Conservation (phyloP, 2,888 invertebrate species). For the Plebejus anna region DNA sequence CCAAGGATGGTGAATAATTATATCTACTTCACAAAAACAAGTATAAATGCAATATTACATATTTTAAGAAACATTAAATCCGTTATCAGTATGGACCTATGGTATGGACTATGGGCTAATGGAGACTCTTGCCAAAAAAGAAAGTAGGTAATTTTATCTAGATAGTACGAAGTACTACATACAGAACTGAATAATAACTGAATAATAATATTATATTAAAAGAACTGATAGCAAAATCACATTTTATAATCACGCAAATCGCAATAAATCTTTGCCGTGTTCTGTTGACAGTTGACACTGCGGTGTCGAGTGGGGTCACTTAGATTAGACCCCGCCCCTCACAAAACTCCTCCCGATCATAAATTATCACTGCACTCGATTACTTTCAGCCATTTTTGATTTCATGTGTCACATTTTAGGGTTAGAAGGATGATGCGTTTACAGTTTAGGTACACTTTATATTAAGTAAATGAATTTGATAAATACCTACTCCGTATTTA, state of each 20-base stretch:
- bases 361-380: constrained; percentile 33
- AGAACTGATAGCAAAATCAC: not conserved
- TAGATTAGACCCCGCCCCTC: constrained; percentile 39
- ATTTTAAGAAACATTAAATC: no score
- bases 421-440: not conserved
- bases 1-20: no score
- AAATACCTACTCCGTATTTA: not conserved
- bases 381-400: not conserved
- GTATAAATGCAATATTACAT: no score
- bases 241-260: not conserved
- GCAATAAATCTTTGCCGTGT: constrained; percentile 7
- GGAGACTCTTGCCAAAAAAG: no score
- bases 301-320: constrained; percentile 34
- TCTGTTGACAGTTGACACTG: not conserved
- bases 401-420: not conserved
- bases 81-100: no score
- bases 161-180: no score
- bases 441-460: not conserved
- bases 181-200: no score
- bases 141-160: no score
- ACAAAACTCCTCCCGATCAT: constrained; percentile 39
- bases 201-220: not conserved
- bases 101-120: no score
- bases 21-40: no score
- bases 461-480: not conserved